phyloP scores from a whole-genome alignment of 2,888 invertebrate species.

The Caenorhabditis afra region DNA sequence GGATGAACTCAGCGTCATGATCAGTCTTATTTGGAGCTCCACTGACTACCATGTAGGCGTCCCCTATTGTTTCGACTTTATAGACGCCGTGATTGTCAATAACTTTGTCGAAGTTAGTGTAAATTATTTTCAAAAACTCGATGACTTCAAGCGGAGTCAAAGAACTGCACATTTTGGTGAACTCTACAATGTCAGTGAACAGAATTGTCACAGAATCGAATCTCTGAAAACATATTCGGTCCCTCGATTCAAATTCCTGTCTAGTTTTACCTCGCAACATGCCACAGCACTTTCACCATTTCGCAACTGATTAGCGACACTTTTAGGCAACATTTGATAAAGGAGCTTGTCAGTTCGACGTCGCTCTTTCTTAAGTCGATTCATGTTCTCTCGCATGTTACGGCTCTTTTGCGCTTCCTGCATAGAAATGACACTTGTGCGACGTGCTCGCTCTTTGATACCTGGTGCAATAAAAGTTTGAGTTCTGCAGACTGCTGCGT shows the following conservation, averaged over 20 bases:
- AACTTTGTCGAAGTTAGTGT: constrained; percentile 88
- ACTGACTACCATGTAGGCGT: constrained; percentile 98
- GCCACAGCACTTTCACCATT: constrained; percentile 96
- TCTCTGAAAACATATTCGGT: constrained; percentile 85
- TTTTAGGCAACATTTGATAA: constrained; percentile 99
- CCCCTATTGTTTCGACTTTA: constrained; percentile 97
- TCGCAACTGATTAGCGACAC: constrained; percentile 93
- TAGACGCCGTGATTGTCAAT: constrained; percentile 94
- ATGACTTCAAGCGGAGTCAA: constrained; percentile 95
- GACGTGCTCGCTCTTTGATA: constrained; percentile 57
- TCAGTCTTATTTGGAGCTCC: constrained; percentile 93
- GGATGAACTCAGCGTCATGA: constrained; percentile 88
- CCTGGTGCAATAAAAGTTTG: constrained; percentile 91
- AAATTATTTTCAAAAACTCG: constrained; percentile 84
- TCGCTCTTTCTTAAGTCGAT: constrained; percentile 95
- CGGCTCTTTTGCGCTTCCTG: constrained; percentile 97
- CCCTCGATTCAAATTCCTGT: neutral
- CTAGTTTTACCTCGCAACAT: constrained; percentile 90
- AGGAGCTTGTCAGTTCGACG: constrained; percentile 93
- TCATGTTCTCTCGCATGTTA: constrained; percentile 95
- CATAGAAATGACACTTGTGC: neutral
- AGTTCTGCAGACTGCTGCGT: constrained; percentile 97
- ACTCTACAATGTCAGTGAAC: constrained; percentile 97
- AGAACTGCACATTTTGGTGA: constrained; percentile 95
- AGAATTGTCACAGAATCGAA: constrained; percentile 95